phyloP scores from a whole-genome alignment of 2,888 invertebrate genomes.

The Oxytorus armatus region DNA sequence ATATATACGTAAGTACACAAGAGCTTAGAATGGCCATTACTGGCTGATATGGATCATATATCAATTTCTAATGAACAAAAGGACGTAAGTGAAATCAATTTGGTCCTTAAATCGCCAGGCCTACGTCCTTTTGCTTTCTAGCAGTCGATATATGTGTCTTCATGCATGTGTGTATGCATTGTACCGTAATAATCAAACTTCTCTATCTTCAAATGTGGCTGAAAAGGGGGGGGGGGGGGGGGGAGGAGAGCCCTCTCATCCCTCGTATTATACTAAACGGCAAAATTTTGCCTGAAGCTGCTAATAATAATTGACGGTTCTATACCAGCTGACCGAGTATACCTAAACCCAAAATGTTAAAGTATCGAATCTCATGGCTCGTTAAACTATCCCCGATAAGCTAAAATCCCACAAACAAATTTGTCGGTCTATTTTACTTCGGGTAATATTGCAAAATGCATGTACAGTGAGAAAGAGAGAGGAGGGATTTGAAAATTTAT shows the following conservation, averaged over 20 bases:
- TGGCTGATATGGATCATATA: constrained; percentile 4
- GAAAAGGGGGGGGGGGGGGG: neutral
- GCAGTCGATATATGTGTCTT: neutral
- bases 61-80: neutral
- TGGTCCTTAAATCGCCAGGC: neutral
- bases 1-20: constrained; percentile 39
- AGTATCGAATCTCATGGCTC: constrained; percentile 51
- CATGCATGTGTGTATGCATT: constrained; percentile 30
- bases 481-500: neutral
- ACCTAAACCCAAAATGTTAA: constrained; percentile 31
- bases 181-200: constrained; percentile 55
- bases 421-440: neutral
- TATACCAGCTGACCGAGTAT: constrained; percentile 35
- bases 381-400: constrained; percentile 29
- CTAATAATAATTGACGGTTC: constrained; percentile 63
- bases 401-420: neutral
- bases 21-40: constrained; percentile 30
- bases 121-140: neutral
- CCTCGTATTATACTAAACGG: neutral
- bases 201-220: constrained; percentile 5
- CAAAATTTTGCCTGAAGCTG: constrained; percentile 40
- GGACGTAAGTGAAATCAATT: neutral
- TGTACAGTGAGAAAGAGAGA: neutral
- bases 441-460: constrained; percentile 5
- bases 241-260: neutral